A percentile compares a stretch with the other conserved stretches of the same genome.
Conservation (phyloP, 2,888 invertebrate genomes). For the Papilio gigon region DNA sequence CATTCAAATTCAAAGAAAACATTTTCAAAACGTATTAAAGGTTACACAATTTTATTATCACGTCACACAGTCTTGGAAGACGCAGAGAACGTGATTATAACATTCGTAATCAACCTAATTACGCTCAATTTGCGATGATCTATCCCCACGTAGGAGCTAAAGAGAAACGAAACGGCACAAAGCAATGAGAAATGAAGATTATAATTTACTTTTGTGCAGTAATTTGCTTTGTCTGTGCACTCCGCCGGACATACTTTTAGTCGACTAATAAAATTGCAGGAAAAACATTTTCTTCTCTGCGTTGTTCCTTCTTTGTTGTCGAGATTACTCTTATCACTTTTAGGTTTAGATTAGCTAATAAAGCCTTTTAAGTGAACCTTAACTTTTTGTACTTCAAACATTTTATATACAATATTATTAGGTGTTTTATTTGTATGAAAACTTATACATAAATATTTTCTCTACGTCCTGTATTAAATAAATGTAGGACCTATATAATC, state of each 20-base stretch:
- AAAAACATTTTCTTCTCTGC: conserved; percentile 1
- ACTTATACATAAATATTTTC: neutral
- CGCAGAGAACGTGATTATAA: conserved; percentile 11
- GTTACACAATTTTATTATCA: neutral
- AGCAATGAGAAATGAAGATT: conserved; percentile 41
- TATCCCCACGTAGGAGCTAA: conserved; percentile 35
- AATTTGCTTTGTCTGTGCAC: conserved; percentile 37
- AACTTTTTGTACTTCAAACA: too few relatives aligned
- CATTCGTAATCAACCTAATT: conserved; percentile 45
- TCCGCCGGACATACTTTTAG: conserved; percentile 6
- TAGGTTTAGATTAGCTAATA: neutral
- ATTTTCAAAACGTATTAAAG: neutral
- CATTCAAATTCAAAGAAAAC: neutral
- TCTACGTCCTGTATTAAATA: neutral
- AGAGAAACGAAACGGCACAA: conserved; percentile 40
- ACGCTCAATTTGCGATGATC: conserved; percentile 46
- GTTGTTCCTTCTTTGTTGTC: neutral
- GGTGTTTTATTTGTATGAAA: too few relatives aligned
- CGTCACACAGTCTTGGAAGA: neutral
- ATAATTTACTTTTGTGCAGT: conserved; percentile 38
- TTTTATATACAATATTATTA: neutral
- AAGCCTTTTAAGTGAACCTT: neutral
- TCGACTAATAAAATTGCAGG: conserved; percentile 6
- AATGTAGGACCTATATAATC: neutral
- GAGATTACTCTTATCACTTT: neutral